Evolutionary conservation across 2,888 invertebrate species (phyloP), one percentile per base, ranked within the genome.

Genomic region (Epinotia nisella): DNA sequence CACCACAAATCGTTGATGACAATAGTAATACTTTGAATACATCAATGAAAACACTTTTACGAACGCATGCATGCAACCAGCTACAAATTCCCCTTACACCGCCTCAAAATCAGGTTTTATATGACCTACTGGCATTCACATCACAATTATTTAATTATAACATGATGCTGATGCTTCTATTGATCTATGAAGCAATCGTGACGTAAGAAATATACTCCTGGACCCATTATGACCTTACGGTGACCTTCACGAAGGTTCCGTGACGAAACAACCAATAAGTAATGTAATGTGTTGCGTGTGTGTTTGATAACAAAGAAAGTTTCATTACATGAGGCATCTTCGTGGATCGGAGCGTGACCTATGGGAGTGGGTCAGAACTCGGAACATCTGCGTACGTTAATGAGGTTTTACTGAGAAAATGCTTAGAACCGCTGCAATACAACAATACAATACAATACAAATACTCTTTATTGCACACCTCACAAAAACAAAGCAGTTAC

Each of bases 291-390:
- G 61, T 72, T 72, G 61, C 72, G 67, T 68, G 49, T 56, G 62
- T 56, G 10, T 69, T 65, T 71, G 60, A 72, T 72, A 72, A 72
- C 72, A 72, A 72, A 68, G 72, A 72, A 72, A 72, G 72, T 67
- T 72, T 45, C 67, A 67, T 72, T 72, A 19, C 72, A 72, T 72
- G 72, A 68, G 39, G 51, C 61, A 72, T 72, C 67, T 68, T 68
- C 53, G 62, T 49, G 56, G 17, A 61, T 67, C 29, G 3, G 49
- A 67, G 67, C 67, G 67, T 68, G 72, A 72, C 67, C 67, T 56
- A 67, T 62, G 67, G 58, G 70, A 58, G 35, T 62, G 35, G 67
- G 60, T 60, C 60, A 55, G 65, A 39, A 19, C 13, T 60, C 60
- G 45, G 65, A 39, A 19, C 13, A 35, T 41, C 71, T 59, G 29